These are phyloP conservation scores for Acrobasis consociella DNA, from an alignment of 2,888 invertebrate genomes.

Conservation along the genomic window DNA sequence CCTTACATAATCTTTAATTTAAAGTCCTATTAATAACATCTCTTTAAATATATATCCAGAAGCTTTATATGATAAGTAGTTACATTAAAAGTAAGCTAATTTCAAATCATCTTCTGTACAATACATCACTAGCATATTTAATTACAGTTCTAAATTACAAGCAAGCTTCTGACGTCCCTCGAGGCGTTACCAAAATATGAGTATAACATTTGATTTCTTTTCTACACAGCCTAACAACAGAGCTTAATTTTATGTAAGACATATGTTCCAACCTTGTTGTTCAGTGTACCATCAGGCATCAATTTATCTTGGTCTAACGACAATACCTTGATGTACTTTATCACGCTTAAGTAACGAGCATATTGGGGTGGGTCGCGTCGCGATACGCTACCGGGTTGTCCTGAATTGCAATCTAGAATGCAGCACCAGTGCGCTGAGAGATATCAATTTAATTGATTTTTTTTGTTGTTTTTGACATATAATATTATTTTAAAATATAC, in stretches of 20 bases:
- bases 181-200: slow-evolving; percentile 26
- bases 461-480: no score
- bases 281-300: slow-evolving; percentile 61
- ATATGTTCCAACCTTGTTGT: slow-evolving; percentile 62
- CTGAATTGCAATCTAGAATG: no score
- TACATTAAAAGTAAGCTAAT: background rate
- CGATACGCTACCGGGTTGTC: no score
- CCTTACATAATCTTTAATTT: no score
- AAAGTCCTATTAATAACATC: no score
- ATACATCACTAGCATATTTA: slow-evolving; percentile 10
- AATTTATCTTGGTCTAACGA: slow-evolving; percentile 77
- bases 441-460: no score
- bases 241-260: slow-evolving; percentile 45
- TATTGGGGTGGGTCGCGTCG: no score
- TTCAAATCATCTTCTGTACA: background rate
- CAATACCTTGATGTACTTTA: slow-evolving; percentile 65
- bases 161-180: slow-evolving; percentile 31
- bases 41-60: no score
- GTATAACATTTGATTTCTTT: slow-evolving; percentile 29
- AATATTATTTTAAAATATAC: no score
- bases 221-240: slow-evolving; percentile 49
- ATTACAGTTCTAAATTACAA: slow-evolving; percentile 3
- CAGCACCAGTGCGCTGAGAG: no score
- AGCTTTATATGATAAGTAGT: background rate
- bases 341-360: background rate